A percentile compares a stretch with the other conserved stretches of the same genome.
phyloP scores from a whole-genome alignment of 2,113 vertebrate species.

The Urocynchramus pylzowi region DNA sequence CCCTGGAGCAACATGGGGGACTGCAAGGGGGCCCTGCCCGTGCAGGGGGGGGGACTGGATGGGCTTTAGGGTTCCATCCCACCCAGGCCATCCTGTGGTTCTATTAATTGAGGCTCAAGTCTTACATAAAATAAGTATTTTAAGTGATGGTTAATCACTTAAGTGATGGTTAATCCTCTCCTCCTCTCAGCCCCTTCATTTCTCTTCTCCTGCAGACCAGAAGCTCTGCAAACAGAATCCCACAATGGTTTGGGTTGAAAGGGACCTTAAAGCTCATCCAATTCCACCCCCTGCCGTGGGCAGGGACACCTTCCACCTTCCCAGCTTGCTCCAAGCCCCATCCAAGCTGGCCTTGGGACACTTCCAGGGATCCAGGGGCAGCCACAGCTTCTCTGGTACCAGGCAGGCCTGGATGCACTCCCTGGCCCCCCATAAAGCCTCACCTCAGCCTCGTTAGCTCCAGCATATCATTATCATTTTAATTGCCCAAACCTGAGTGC shows the following conservation, averaged over 20 bases:
- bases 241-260: not conserved
- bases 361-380: not conserved
- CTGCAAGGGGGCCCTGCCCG: accelerated
- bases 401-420: not conserved
- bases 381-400: not conserved
- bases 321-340: accelerated
- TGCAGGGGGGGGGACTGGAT: not conserved
- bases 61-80: not conserved
- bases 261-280: not conserved
- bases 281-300: accelerated
- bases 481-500: not conserved
- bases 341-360: not conserved
- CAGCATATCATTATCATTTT: not conserved
- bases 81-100: not conserved
- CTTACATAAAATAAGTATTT: not conserved
- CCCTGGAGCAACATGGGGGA: accelerated
- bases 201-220: not conserved
- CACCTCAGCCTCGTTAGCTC: not conserved
- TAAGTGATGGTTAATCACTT: not conserved
- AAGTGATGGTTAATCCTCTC: not conserved
- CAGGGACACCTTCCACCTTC: not conserved
- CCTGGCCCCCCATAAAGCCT: not conserved
- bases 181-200: not conserved
- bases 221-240: not conserved
- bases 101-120: not conserved